These are phyloP conservation scores for Siniperca scherzeri DNA, from an alignment of 2,797 vertebrate genomes.

Conservation along the genomic window DNA sequence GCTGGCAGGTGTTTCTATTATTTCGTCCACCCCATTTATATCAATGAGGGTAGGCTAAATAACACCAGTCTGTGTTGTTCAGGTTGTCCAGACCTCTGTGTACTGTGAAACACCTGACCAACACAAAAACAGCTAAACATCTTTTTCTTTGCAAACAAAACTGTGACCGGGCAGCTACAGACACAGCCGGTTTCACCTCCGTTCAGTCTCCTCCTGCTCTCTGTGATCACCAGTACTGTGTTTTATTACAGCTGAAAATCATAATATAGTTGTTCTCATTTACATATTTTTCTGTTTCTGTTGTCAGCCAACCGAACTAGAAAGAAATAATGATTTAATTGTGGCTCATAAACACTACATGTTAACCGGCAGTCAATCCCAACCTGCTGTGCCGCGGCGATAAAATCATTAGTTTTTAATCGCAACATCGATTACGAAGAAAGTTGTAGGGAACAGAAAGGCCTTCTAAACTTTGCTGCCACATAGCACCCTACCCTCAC, in stretches of 20 bases:
- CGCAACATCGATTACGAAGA: too few relatives aligned
- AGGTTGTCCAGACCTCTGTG: too few relatives aligned
- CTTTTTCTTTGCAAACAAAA: too few relatives aligned
- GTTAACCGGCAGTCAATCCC: neutral
- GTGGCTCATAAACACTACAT: neutral
- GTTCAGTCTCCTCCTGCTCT: neutral
- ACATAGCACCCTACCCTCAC: neutral
- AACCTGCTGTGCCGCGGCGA: neutral
- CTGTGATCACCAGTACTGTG: neutral
- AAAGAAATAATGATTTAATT: neutral
- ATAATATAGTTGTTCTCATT: neutral
- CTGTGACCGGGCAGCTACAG: too few relatives aligned
- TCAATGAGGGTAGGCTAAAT: neutral
- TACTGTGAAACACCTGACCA: too few relatives aligned
- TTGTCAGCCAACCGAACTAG: neutral
- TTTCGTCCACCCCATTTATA: neutral
- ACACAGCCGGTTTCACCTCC: too few relatives aligned
- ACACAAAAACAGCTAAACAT: too few relatives aligned
- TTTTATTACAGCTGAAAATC: neutral
- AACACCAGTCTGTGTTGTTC: neutral
- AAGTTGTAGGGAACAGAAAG: neutral
- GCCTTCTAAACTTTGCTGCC: neutral
- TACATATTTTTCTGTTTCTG: neutral
- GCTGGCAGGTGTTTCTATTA: neutral
- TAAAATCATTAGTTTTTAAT: neutral